Conservation (phyloP, 1,140 invertebrate genomes). For the Drosophila miranda region DNA sequence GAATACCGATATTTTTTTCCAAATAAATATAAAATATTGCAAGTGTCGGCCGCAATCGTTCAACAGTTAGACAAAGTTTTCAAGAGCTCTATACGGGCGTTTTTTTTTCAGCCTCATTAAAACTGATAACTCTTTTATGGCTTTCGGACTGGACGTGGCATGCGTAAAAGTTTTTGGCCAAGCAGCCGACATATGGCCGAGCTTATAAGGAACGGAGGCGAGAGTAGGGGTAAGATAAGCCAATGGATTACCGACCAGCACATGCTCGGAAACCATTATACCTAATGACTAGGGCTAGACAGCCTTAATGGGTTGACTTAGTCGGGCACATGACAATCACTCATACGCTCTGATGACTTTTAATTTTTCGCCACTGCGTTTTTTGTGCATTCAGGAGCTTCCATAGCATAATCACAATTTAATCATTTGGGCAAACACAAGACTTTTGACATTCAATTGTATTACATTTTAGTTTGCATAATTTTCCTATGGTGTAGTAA, state of each 20-base stretch:
- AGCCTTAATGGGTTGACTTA: conserved; percentile 41
- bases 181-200: conserved; percentile 33
- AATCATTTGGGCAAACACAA: conserved; percentile 1
- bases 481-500: conserved; percentile 19
- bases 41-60: conserved; percentile 10
- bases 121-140: conserved; percentile 67
- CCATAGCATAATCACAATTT: not conserved
- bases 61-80: conserved; percentile 30
- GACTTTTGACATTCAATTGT: conserved; percentile 5
- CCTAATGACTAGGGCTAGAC: conserved; percentile 47
- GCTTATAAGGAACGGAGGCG: conserved; percentile 13
- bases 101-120: conserved; percentile 44
- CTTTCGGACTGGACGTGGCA: conserved; percentile 23
- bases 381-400: not conserved
- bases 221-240: conserved; percentile 20
- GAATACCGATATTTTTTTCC: not conserved
- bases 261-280: conserved; percentile 32
- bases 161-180: conserved; percentile 34
- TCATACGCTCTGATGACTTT: not conserved
- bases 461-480: conserved; percentile 40
- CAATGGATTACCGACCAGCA: conserved; percentile 8
- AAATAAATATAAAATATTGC: not conserved
- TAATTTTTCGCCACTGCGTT: not conserved
- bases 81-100: conserved; percentile 5
- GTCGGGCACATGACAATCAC: conserved; percentile 15